Base-by-base conservation (phyloP, 2,113 vertebrate genomes). In the Burhinus oedicnemus region DNA sequence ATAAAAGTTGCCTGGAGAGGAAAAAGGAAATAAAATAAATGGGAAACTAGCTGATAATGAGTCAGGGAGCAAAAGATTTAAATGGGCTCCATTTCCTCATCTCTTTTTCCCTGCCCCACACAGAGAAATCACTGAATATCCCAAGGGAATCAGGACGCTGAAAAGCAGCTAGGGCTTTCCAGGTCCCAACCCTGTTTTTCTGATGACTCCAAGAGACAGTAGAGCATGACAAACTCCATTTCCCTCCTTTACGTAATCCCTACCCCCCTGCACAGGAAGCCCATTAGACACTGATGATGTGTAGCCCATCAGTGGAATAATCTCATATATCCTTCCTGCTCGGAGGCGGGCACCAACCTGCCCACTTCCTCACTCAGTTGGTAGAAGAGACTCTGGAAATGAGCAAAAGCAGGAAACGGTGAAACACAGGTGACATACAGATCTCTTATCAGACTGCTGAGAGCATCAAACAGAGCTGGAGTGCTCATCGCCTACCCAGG, bases 251-350 rank as follows among this genome's bases (percentile, higher is more conserved):
- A 40, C 44, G 3, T 29, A 40, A 90, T 86, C 86, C 34, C 68
- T 92, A 55, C 26, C 15, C 83, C 83, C 74, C 45, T 65, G 18
- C 57, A 79, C 89, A 93, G 96, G 96, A 95, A 94, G 83, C 76
- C 82, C 62, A 77, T 92, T 91, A 97, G 95, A 97, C 76, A 97
- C 71, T 47, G 93, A 97, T 90, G 97, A 96, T 78, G 64, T 61
- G 6, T 54, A 89, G 90, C 96, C 94, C 96, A 97, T 89, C 75
- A 57, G 49, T 54, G 95, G 94, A 98, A 96, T 87, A 93, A 93
- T 66, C 40, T 44, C 81, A 94, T 64, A 89, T 89, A 96, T 97
- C 98, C 97, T 98, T 98, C 97, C 98, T 97, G 96, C 79, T 82
- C 4, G 0, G 77, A 68, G 51, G 79, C 1, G 1, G 70, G 79